Evolutionary conservation across 2,113 vertebrate species (phyloP).

Genomic region (Percina caprodes): DNA sequence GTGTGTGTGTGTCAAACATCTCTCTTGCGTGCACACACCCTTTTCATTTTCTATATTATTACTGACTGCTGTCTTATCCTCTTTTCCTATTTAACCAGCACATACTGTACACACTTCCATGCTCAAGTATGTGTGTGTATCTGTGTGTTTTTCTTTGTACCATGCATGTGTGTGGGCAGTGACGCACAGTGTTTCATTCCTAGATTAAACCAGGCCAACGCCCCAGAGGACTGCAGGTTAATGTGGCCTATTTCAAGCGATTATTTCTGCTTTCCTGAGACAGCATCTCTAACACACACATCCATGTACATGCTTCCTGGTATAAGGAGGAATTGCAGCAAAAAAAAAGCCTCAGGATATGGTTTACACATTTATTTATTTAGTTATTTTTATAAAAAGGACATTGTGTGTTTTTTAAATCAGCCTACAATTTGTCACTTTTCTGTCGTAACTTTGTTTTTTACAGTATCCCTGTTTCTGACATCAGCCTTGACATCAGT

Average conservation of each 20-base stretch:
- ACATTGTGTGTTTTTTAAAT: conserved; percentile 32
- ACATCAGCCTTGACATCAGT: background rate
- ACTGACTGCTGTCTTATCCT: background rate
- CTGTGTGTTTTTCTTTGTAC: conserved; percentile 30
- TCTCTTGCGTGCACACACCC: background rate
- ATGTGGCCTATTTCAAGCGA: conserved; percentile 79
- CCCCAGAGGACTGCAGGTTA: conserved; percentile 81
- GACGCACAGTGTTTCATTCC: conserved; percentile 53
- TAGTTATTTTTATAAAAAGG: conserved; percentile 19
- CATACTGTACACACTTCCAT: background rate
- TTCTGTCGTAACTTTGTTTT: background rate
- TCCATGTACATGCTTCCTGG: conserved; percentile 31
- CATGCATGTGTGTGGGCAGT: conserved; percentile 53
- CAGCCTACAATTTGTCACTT: conserved; percentile 26
- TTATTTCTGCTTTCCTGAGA: conserved; percentile 73
- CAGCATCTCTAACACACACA: conserved; percentile 52
- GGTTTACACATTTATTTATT: conserved; percentile 43
- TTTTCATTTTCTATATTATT: background rate
- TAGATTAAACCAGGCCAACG: conserved; percentile 77
- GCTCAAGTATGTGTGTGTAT: conserved; percentile 5
- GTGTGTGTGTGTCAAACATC: background rate
- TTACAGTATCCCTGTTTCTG: background rate
- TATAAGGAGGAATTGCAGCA: conserved; percentile 6
- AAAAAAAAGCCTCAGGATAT: conserved; percentile 33
- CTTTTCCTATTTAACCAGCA: background rate